phyloP scores from a whole-genome alignment of 1,140 invertebrate genomes.

The Nymphalis io region DNA sequence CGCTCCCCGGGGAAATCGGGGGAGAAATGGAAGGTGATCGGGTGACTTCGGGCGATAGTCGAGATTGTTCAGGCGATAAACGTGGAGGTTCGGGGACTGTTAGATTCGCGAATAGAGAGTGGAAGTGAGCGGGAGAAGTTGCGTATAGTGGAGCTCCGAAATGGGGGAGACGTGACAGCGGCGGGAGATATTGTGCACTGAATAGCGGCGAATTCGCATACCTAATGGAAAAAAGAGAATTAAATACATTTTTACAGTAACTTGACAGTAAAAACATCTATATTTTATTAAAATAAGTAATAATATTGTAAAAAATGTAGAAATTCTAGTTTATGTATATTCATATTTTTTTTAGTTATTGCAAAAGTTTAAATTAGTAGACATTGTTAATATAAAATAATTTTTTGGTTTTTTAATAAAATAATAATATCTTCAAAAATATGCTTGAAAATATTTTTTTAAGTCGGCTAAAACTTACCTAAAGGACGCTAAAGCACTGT shows the following conservation, averaged over 20 bases:
- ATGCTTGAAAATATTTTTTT: too few species aligned
- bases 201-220: conserved; percentile 69
- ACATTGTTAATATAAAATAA: too few species aligned
- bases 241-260: too few species aligned
- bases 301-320: too few species aligned
- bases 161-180: conserved; percentile 84
- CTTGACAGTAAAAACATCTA: not conserved
- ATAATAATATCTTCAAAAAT: too few species aligned
- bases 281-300: too few species aligned
- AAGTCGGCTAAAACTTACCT: conserved; percentile 46
- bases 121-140: conserved; percentile 87
- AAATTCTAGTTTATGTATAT: too few species aligned
- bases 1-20: conserved; percentile 76
- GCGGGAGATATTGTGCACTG: conserved; percentile 82
- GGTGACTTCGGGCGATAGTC: conserved; percentile 50
- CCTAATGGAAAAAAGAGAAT: conserved; percentile 53
- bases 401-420: too few species aligned
- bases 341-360: too few species aligned
- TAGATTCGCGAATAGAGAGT: conserved; percentile 92
- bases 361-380: too few species aligned
- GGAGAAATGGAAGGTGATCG: conserved; percentile 80
- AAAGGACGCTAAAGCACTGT: conserved; percentile 84
- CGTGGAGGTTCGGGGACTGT: conserved; percentile 83
- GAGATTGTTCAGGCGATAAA: conserved; percentile 52
- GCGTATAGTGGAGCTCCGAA: conserved; percentile 84